Conservation (phyloP, 2,113 vertebrate genomes). For the Prionailurus viverrinus region DNA sequence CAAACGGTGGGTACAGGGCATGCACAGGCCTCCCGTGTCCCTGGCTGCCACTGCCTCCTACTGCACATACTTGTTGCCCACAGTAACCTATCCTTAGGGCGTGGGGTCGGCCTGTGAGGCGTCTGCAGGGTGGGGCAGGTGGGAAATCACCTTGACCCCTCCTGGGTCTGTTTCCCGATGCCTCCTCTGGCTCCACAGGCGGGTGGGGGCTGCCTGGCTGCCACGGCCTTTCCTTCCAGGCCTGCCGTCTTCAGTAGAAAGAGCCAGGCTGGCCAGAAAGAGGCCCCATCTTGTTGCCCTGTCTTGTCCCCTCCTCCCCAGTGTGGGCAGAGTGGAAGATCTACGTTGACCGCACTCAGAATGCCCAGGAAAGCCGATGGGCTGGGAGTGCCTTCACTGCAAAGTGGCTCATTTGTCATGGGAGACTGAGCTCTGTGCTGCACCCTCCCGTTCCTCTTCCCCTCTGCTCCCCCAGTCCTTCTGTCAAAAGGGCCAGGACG, state of each 20-base stretch:
- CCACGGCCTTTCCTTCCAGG: background rate
- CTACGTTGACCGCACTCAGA: background rate
- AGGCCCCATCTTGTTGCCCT: fast-evolving
- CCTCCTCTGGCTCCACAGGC: background rate
- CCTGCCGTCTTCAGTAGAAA: background rate
- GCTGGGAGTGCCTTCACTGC: background rate
- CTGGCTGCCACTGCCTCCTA: background rate
- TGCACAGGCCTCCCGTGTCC: fast-evolving
- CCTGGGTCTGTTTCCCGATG: background rate
- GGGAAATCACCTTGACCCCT: background rate
- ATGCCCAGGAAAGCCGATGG: background rate
- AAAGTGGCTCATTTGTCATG: background rate
- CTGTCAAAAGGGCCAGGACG: no score
- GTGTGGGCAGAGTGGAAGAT: background rate
- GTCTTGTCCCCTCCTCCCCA: background rate
- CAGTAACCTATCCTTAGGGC: background rate
- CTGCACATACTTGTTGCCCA: fast-evolving
- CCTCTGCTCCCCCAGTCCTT: no score
- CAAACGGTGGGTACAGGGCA: slow-evolving; percentile 90
- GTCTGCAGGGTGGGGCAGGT: background rate
- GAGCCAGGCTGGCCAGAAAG: background rate
- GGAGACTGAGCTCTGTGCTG: background rate
- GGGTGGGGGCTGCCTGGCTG: background rate
- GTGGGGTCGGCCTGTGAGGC: background rate
- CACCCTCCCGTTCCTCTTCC: fast-evolving